Conservation (phyloP, 2,113 vertebrate species). For the Etheostoma cragini region DNA sequence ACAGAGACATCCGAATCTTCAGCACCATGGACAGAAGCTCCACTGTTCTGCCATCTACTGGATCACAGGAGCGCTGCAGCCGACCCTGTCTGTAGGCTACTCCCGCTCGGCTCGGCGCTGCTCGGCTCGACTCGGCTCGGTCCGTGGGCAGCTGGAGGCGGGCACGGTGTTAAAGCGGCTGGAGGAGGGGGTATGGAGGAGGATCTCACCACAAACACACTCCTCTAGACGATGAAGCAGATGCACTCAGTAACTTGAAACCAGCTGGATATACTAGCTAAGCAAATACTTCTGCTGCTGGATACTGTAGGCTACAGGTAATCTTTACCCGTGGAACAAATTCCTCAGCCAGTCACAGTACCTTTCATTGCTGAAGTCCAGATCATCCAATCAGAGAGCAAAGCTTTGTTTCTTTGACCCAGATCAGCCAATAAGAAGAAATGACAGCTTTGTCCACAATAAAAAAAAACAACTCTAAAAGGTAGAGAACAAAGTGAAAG, state of each 20-base stretch:
- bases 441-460: not conserved
- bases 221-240: not conserved
- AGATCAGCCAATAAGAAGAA: not conserved
- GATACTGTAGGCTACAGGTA: not conserved
- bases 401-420: not conserved
- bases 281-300: too few relatives aligned
- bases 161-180: not conserved
- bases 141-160: not conserved
- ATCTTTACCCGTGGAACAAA: not conserved
- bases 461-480: not conserved
- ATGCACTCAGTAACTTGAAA: not conserved
- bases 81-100: too few relatives aligned
- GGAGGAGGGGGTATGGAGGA: not conserved
- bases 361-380: not conserved
- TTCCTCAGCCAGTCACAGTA: not conserved
- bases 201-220: not conserved
- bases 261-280: not conserved
- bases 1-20: conserved; percentile 66
- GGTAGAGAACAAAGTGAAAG: not conserved
- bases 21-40: conserved; percentile 79
- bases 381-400: conserved; percentile 5
- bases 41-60: conserved; percentile 59
- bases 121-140: not conserved
- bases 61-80: conserved; percentile 38
- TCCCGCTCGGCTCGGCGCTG: too few relatives aligned